A percentile compares a stretch with the other conserved stretches of the same genome.
Conservation (phyloP, 2,888 invertebrate genomes). For the Pimpla rufipes region DNA sequence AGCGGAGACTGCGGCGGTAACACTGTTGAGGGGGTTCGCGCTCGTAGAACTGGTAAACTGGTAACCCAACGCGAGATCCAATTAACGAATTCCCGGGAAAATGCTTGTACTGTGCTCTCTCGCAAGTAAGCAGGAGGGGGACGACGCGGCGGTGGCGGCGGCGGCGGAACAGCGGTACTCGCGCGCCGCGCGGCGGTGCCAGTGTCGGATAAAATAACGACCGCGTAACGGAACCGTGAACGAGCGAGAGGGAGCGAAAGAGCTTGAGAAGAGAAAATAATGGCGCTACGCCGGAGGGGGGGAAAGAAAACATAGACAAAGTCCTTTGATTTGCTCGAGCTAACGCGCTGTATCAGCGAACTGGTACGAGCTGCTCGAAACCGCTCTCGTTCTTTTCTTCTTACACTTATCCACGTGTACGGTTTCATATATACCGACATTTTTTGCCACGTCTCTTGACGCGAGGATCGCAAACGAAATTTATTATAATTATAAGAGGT, state of each 20-base stretch:
- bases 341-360: constrained; percentile 5
- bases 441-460: neutral
- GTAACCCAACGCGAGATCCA: constrained; percentile 69
- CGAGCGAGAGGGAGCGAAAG: constrained; percentile 40
- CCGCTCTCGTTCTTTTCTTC: constrained; percentile 3
- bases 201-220: constrained; percentile 55
- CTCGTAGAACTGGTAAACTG: constrained; percentile 62
- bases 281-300: constrained; percentile 25
- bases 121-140: constrained; percentile 17
- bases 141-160: neutral
- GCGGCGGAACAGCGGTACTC: constrained; percentile 19
- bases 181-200: neutral
- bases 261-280: constrained; percentile 50
- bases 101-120: constrained; percentile 42
- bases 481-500: constrained; percentile 8
- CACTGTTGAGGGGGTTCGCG: constrained; percentile 50
- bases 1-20: constrained; percentile 33
- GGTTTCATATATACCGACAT: neutral
- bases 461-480: constrained; percentile 10
- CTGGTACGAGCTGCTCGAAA: constrained; percentile 22
- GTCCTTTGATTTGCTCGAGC: constrained; percentile 56
- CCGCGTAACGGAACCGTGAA: constrained; percentile 52
- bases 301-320: constrained; percentile 42
- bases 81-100: constrained; percentile 65
- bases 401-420: neutral